Conservation (phyloP, 2,888 invertebrate genomes). For the Parnassius smintheus region DNA sequence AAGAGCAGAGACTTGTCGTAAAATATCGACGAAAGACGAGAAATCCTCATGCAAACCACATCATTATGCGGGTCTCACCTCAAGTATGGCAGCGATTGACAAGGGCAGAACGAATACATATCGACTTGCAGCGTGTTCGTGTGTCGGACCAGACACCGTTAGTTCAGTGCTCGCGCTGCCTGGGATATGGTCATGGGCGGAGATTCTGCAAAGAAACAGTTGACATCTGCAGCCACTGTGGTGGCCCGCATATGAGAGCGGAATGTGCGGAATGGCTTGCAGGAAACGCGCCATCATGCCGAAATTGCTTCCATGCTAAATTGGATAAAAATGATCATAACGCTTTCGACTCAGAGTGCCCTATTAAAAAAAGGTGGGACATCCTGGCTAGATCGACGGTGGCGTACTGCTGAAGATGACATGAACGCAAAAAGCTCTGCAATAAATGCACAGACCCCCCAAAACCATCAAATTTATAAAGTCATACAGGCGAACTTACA, state of each 20-base stretch:
- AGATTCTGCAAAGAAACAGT: not conserved
- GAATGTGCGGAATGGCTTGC: not conserved
- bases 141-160: not conserved
- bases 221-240: constrained; percentile 3
- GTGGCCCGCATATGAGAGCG: constrained; percentile 3
- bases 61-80: no score
- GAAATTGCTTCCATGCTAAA: no score
- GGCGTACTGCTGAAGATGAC: constrained; percentile 4
- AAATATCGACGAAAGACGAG: no score
- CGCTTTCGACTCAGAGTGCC: not conserved
- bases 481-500: not conserved
- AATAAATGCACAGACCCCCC: no score
- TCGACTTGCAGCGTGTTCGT: not conserved
- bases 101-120: not conserved
- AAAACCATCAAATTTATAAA: no score
- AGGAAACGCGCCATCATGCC: no score
- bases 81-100: not conserved
- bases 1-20: no score
- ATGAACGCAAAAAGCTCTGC: not conserved
- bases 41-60: no score
- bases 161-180: not conserved
- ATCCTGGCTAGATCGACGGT: constrained; percentile 18
- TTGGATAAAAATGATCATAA: no score
- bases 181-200: not conserved
- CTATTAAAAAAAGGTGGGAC: constrained; percentile 23